A percentile compares a stretch with the other conserved stretches of the same genome.
phyloP scores from a whole-genome alignment of 1,140 invertebrate genomes.

The Macrocentrus cingulum region DNA sequence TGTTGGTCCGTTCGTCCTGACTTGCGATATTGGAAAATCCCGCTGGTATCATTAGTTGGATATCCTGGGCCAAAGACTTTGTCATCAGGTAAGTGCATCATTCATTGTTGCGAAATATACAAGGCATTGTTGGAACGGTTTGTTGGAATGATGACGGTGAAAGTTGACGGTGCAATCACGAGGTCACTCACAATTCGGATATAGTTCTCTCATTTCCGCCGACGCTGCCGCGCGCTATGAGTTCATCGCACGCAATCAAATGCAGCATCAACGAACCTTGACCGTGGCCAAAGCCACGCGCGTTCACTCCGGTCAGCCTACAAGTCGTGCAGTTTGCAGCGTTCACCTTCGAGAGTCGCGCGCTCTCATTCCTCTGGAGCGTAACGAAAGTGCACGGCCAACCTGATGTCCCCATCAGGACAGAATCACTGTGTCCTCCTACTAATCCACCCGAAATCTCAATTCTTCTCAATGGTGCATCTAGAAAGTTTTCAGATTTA shows the following conservation, averaged over 20 bases:
- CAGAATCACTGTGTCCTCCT: background rate
- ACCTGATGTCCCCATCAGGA: slow-evolving; percentile 11
- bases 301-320: slow-evolving; percentile 15
- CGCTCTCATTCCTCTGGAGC: slow-evolving; percentile 25
- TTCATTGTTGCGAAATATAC: too few species aligned
- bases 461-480: too few species aligned
- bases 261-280: slow-evolving; percentile 23
- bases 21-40: too few species aligned
- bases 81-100: too few species aligned
- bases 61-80: too few species aligned
- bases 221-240: too few species aligned
- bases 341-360: slow-evolving; percentile 26
- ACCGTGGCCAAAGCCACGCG: slow-evolving; percentile 23
- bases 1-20: background rate
- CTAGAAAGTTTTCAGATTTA: too few species aligned
- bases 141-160: too few species aligned
- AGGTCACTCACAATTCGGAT: too few species aligned
- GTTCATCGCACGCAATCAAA: slow-evolving; percentile 26
- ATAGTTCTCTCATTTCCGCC: slow-evolving; percentile 6
- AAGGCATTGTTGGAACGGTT: too few species aligned
- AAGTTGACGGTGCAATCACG: too few species aligned
- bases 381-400: slow-evolving; percentile 26
- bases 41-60: too few species aligned
- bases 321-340: slow-evolving; percentile 1
- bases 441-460: background rate